A percentile compares a stretch with the other conserved stretches of the same genome.
phyloP scores from a whole-genome alignment of 2,888 invertebrate species.

The Nymphalis c-album region DNA sequence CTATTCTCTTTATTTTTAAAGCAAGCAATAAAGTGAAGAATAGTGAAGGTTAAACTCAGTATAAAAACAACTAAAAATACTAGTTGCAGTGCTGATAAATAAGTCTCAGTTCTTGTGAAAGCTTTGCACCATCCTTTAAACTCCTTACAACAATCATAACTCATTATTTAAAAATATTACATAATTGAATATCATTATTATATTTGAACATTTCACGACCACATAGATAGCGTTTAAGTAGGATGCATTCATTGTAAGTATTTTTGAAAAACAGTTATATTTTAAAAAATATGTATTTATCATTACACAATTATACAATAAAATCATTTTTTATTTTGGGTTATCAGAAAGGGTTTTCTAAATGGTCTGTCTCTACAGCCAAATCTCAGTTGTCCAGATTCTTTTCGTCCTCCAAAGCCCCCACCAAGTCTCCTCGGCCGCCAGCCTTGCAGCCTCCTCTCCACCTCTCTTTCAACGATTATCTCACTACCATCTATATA shows the following conservation, averaged over 20 bases:
- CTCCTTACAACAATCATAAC: conserved; percentile 59
- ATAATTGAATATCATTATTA: conserved; percentile 26
- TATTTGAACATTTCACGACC: conserved; percentile 46
- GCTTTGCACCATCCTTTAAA: conserved; percentile 66
- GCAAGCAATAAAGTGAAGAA: conserved; percentile 61
- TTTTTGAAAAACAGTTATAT: background rate
- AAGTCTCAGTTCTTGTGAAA: conserved; percentile 60
- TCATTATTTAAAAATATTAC: conserved; percentile 53
- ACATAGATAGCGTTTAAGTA: conserved; percentile 43
- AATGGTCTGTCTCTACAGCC: conserved; percentile 91
- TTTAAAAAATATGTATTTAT: background rate
- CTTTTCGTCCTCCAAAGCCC: conserved; percentile 92
- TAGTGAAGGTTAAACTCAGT: conserved; percentile 55
- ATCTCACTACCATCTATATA: conserved; percentile 85
- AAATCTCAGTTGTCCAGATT: conserved; percentile 93
- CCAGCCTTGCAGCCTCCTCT: conserved; percentile 88
- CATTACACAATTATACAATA: no score
- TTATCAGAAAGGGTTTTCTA: conserved; percentile 79
- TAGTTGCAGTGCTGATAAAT: conserved; percentile 54
- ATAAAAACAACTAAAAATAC: conserved; percentile 54
- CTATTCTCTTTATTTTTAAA: conserved; percentile 10
- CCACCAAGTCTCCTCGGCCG: conserved; percentile 92
- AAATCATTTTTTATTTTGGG: conserved; percentile 7
- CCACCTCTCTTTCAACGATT: conserved; percentile 87
- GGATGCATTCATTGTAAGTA: background rate